These are phyloP conservation scores for Tachyglossus aculeatus DNA, from an alignment of 2,797 vertebrate genomes.

Conservation along the genomic window DNA sequence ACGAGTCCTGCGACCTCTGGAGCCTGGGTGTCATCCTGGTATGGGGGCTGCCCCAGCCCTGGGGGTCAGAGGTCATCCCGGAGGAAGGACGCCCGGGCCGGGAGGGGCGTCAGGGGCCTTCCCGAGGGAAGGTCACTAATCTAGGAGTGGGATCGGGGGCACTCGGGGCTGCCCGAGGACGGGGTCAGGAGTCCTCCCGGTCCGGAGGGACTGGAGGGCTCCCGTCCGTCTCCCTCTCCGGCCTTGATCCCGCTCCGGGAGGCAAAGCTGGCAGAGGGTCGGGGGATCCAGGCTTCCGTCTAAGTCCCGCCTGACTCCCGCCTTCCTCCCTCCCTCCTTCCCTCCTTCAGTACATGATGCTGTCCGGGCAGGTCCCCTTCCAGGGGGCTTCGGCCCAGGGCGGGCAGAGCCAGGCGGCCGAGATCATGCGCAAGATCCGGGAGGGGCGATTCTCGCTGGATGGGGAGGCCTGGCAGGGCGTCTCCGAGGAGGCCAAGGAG, in stretches of 20 bases:
- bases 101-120: background rate
- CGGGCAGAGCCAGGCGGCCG: conserved; percentile 85
- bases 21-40: conserved; percentile 94
- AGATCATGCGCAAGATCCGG: conserved; percentile 94
- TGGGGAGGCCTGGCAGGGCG: conserved; percentile 89
- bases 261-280: background rate
- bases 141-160: background rate
- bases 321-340: too few relatives aligned
- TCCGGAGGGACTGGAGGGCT: background rate
- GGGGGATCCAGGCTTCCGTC: background rate
- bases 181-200: background rate
- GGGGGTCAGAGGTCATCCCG: background rate
- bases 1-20: conserved; percentile 94
- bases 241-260: background rate
- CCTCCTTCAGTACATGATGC: conserved; percentile 89
- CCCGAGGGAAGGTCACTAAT: too few relatives aligned
- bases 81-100: background rate
- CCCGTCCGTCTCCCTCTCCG: background rate
- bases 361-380: conserved; percentile 93
- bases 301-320: background rate
- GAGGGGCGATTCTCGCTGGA: conserved; percentile 91
- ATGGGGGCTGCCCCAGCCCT: conserved; percentile 2
- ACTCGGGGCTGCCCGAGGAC: background rate
- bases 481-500: conserved; percentile 91
- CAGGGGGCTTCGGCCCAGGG: conserved; percentile 75